Percentiles rank a stretch among this genome's conserved stretches.
These are phyloP conservation scores for Alectura lathami DNA, from an alignment of 2,113 vertebrate species.

Conservation along the genomic window DNA sequence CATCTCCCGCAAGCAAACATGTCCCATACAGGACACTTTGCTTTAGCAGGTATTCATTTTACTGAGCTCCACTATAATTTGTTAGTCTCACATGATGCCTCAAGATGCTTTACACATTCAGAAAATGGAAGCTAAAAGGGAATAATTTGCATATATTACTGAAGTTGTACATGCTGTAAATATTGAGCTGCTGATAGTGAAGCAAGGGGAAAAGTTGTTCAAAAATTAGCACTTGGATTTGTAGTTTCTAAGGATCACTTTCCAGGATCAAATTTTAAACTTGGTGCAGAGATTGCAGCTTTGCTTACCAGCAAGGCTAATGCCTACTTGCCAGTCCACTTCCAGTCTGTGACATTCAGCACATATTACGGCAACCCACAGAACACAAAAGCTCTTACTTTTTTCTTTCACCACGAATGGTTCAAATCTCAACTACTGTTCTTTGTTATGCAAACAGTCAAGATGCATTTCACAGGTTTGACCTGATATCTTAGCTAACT, in stretches of 20 bases:
- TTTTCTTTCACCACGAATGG: background rate
- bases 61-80: slow-evolving; percentile 69
- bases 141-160: slow-evolving; percentile 73
- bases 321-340: background rate
- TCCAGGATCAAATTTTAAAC: background rate
- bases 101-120: slow-evolving; percentile 33
- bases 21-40: background rate
- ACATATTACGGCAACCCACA: background rate
- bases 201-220: background rate
- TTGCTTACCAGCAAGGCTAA: background rate
- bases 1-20: slow-evolving; percentile 19
- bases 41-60: slow-evolving; percentile 70
- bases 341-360: background rate
- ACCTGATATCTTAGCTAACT: background rate
- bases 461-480: background rate
- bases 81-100: slow-evolving; percentile 41
- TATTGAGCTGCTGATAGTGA: slow-evolving; percentile 25
- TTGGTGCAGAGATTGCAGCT: background rate
- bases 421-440: background rate
- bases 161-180: slow-evolving; percentile 48
- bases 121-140: slow-evolving; percentile 61
- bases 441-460: background rate
- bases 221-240: background rate
- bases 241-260: background rate
- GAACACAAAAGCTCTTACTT: background rate